Evolutionary conservation across 92 coral and sea anemone species (phyloP).

Genomic region (Phymanthus crucifer): DNA sequence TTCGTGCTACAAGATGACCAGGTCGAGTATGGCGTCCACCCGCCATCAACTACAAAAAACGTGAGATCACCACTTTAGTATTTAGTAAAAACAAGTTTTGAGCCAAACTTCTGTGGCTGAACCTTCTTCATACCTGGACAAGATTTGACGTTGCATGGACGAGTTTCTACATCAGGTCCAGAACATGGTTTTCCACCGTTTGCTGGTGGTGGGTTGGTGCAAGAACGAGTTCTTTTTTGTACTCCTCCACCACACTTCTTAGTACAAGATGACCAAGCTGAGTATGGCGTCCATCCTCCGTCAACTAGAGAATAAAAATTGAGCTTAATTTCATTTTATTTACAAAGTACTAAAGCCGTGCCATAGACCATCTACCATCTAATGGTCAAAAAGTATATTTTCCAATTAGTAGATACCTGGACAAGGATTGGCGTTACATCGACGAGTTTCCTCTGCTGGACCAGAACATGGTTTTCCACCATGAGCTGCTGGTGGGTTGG

Average conservation of each 20-base stretch:
- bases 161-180: neutral
- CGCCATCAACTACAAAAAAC: conserved; percentile 1
- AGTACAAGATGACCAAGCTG: conserved; percentile 16
- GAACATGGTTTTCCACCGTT: conserved; percentile 19
- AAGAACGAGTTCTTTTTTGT: conserved; percentile 10
- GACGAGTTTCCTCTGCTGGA: neutral
- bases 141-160: neutral
- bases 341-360: no score
- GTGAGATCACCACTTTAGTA: no score
- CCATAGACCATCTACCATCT: no score
- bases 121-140: conserved; percentile 10
- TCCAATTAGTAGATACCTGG: neutral
- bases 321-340: no score
- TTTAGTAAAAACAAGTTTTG: neutral
- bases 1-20: neutral
- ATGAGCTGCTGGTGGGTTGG: conserved; percentile 15
- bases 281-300: no score
- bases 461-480: conserved; percentile 24
- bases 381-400: no score
- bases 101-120: neutral
- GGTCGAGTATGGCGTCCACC: neutral
- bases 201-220: conserved; percentile 20
- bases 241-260: conserved; percentile 25
- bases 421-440: neutral
- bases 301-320: no score